Evolutionary conservation across 2,888 invertebrate species (phyloP).

Genomic region (Drosophila pseudotalamancana): DNA sequence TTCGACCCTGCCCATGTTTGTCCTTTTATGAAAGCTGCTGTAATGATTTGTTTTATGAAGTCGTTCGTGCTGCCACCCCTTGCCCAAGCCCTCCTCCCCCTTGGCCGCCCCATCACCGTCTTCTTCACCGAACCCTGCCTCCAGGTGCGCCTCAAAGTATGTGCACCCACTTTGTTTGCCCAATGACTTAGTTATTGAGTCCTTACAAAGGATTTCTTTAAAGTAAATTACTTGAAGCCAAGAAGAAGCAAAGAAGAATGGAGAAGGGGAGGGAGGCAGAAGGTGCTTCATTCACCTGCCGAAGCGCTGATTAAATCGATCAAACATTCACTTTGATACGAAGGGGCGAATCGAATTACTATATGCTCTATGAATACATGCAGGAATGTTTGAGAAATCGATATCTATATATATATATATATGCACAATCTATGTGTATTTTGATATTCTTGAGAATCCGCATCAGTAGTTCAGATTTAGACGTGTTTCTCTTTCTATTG

Average conservation of each 20-base stretch:
- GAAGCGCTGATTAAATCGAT: constrained; percentile 31
- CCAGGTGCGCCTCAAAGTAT: constrained; percentile 14
- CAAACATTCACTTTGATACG: constrained; percentile 11
- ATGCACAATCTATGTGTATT: background rate
- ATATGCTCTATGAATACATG: background rate
- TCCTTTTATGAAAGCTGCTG: constrained; percentile 71
- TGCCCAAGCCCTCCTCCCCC: background rate
- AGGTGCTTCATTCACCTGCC: constrained; percentile 18
- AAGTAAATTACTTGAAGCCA: constrained; percentile 8
- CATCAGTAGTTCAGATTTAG: background rate
- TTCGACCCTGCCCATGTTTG: constrained; percentile 32
- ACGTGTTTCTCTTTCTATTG: no score
- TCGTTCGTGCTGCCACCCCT: constrained; percentile 34
- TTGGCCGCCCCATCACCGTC: background rate
- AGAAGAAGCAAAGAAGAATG: constrained; percentile 11
- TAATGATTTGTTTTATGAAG: constrained; percentile 77
- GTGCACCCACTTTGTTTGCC: constrained; percentile 31
- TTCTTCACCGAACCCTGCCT: no score
- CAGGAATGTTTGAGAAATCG: constrained; percentile 1
- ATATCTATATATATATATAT: background rate
- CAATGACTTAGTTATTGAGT: constrained; percentile 53
- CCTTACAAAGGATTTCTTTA: constrained; percentile 34
- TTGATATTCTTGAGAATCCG: background rate
- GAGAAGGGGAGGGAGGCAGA: no score
- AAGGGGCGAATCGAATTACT: background rate